A percentile compares a stretch with the other conserved stretches of the same genome.
Evolutionary conservation across 1,140 invertebrate genomes (phyloP).

Genomic region (Temnothorax curvispinosus): DNA sequence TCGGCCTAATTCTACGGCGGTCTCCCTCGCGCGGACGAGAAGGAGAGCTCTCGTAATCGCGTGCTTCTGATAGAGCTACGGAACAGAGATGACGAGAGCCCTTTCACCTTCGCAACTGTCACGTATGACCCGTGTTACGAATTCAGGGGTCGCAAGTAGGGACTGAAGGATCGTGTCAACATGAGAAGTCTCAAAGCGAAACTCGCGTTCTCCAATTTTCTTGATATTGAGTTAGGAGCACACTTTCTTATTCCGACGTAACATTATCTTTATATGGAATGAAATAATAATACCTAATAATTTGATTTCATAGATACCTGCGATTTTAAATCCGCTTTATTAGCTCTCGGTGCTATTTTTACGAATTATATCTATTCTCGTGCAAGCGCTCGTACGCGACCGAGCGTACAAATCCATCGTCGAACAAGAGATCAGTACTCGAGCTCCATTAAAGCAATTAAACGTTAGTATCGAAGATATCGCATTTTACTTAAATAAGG

Average conservation of each 20-base stretch:
- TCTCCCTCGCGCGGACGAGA: slow-evolving; percentile 33
- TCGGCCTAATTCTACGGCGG: slow-evolving; percentile 66
- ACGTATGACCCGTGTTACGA: slow-evolving; percentile 68
- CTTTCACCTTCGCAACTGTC: slow-evolving; percentile 67
- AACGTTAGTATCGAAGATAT: slow-evolving; percentile 30
- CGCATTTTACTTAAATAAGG: slow-evolving; percentile 43
- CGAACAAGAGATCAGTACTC: neutral
- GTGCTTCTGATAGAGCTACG: slow-evolving; percentile 69
- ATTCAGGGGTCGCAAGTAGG: slow-evolving; percentile 41
- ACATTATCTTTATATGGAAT: neutral
- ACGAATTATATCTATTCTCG: neutral
- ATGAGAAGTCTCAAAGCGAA: neutral
- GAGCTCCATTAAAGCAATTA: neutral
- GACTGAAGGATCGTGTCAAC: slow-evolving; percentile 3
- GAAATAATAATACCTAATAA: neutral
- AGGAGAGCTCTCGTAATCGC: slow-evolving; percentile 60
- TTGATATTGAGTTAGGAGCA: neutral
- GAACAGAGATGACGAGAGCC: slow-evolving; percentile 46
- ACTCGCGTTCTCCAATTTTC: slow-evolving; percentile 44
- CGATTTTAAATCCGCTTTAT: neutral
- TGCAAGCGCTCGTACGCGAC: neutral
- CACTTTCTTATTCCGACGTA: neutral
- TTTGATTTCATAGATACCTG: neutral
- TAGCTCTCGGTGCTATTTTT: neutral
- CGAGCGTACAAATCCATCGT: neutral